These are phyloP conservation scores for Sandelia bainsii DNA, from an alignment of 2,797 vertebrate species.

Conservation along the genomic window DNA sequence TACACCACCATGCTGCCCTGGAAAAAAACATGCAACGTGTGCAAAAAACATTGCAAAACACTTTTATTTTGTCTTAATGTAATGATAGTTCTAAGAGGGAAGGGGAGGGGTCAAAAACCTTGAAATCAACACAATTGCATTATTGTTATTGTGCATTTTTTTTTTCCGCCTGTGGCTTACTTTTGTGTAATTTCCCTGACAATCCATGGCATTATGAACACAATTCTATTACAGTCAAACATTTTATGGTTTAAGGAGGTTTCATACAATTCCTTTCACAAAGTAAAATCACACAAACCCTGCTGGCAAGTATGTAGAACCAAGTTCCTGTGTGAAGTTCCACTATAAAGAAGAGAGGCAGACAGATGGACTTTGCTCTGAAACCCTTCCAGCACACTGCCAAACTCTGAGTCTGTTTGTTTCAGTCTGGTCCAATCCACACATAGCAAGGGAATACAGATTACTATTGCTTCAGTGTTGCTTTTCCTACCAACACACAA, in stretches of 20 bases:
- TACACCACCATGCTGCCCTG: too few relatives aligned
- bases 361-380: conserved; percentile 76
- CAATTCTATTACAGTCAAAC: not conserved
- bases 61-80: too few relatives aligned
- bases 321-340: conserved; percentile 51
- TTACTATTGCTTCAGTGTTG: conserved; percentile 24
- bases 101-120: too few relatives aligned
- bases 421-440: conserved; percentile 56
- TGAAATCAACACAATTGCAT: too few relatives aligned
- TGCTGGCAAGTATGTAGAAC: conserved; percentile 23
- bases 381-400: conserved; percentile 59
- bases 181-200: not conserved
- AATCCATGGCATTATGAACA: not conserved
- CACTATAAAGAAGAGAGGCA: conserved; percentile 50
- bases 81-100: too few relatives aligned
- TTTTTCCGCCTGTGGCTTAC: not conserved
- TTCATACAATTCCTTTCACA: conserved; percentile 2
- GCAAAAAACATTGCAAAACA: too few relatives aligned
- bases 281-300: conserved; percentile 17
- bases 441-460: conserved; percentile 38
- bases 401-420: conserved; percentile 51
- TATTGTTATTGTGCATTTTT: not conserved
- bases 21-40: too few relatives aligned
- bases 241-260: not conserved
- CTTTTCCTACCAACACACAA: conserved; percentile 27